These are phyloP conservation scores for Cryptocephalus primarius DNA, from an alignment of 2,888 invertebrate species.

Conservation along the genomic window DNA sequence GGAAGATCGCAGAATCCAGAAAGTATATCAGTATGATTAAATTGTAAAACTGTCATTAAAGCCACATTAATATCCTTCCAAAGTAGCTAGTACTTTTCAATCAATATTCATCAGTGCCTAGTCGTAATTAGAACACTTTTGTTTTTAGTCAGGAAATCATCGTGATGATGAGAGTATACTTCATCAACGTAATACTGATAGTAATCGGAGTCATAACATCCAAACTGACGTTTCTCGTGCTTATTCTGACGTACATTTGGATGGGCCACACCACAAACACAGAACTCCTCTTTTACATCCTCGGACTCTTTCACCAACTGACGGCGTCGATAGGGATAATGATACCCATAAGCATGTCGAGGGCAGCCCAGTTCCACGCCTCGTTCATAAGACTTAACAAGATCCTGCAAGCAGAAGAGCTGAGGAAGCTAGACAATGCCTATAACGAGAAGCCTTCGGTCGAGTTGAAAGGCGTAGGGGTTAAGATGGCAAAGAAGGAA, in stretches of 20 bases:
- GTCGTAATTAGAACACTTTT: constrained; percentile 1
- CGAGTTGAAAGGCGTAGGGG: constrained; percentile 5
- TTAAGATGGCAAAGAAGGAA: constrained; percentile 18
- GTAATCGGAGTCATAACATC: constrained; percentile 20
- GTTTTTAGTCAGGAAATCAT: constrained; percentile 13
- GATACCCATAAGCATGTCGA: constrained; percentile 12
- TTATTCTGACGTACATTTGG: constrained; percentile 16
- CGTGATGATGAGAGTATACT: constrained; percentile 12
- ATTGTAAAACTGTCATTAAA: not conserved
- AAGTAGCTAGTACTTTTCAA: not conserved
- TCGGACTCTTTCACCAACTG: constrained; percentile 10
- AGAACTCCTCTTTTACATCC: constrained; percentile 14
- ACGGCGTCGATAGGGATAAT: constrained; percentile 11
- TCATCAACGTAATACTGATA: constrained; percentile 19
- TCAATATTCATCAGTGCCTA: not conserved
- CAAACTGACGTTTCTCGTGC: constrained; percentile 12
- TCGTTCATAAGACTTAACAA: constrained; percentile 11
- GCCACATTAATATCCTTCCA: not conserved
- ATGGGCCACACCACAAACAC: constrained; percentile 15
- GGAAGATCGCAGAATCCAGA: constrained; percentile 18
- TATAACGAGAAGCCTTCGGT: constrained; percentile 6
- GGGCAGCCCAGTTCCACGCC: constrained; percentile 14
- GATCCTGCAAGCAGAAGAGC: constrained; percentile 11
- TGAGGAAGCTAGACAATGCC: constrained; percentile 1
- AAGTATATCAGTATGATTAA: constrained; percentile 11